These are phyloP conservation scores for Conopomorpha cramerella DNA, from an alignment of 1,140 invertebrate genomes.

Conservation along the genomic window DNA sequence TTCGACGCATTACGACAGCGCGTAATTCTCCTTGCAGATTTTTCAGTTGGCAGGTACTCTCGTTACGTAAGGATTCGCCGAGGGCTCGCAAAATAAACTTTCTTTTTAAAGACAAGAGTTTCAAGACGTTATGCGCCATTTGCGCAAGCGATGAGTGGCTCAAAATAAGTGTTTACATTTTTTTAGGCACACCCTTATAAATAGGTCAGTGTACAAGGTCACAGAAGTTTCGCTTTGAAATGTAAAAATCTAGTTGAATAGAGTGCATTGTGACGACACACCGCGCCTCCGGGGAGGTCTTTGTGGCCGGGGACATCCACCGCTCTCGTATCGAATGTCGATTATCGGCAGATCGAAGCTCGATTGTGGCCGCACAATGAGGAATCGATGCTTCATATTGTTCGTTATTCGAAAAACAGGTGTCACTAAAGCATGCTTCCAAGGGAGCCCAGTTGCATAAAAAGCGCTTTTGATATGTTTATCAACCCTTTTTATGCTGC, in stretches of 20 bases:
- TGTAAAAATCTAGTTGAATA: too few relatives aligned
- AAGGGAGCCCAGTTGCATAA: constrained; percentile 3
- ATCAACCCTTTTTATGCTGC: constrained; percentile 42
- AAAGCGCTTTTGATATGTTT: constrained; percentile 50
- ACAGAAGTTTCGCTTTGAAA: too few relatives aligned
- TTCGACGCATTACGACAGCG: constrained; percentile 15
- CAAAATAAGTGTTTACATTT: too few relatives aligned
- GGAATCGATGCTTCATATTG: constrained; percentile 22
- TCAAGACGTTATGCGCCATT: constrained; percentile 9
- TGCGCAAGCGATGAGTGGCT: too few relatives aligned
- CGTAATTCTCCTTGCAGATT: too few relatives aligned
- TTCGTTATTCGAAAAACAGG: constrained; percentile 38
- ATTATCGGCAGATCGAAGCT: constrained; percentile 44
- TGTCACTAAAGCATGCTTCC: constrained; percentile 14
- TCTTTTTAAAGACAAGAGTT: too few relatives aligned
- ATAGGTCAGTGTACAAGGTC: too few relatives aligned
- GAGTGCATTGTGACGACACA: constrained; percentile 4
- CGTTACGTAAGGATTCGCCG: too few relatives aligned
- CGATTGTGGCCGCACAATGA: constrained; percentile 41
- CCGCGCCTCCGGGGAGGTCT: constrained; percentile 32
- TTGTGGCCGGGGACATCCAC: constrained; percentile 21
- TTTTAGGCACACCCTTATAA: too few relatives aligned
- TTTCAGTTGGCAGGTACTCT: too few relatives aligned
- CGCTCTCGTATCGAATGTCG: constrained; percentile 32
- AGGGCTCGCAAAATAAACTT: too few relatives aligned